phyloP scores from a whole-genome alignment of 2,797 vertebrate genomes.

The Syngnathus rostellatus region DNA sequence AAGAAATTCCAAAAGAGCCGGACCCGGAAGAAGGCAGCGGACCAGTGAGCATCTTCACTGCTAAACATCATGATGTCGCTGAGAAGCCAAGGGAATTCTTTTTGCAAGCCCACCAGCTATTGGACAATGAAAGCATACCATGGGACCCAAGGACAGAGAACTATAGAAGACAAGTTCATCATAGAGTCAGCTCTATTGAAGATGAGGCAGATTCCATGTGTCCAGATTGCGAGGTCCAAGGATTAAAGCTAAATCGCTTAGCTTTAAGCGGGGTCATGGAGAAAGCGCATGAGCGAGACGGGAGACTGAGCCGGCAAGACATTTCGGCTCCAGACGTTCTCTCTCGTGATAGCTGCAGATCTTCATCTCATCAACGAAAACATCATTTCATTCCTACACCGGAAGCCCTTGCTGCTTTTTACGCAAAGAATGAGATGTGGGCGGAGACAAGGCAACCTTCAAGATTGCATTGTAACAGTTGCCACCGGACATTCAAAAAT shows the following conservation, averaged over 20 bases:
- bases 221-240: conserved; percentile 42
- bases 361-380: conserved; percentile 20
- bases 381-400: conserved; percentile 12
- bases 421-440: conserved; percentile 3
- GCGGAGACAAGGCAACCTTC: conserved; percentile 9
- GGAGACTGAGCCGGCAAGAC: conserved; percentile 35
- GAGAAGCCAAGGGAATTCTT: conserved; percentile 51
- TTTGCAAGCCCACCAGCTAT: conserved; percentile 36
- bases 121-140: conserved; percentile 26
- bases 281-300: conserved; percentile 24
- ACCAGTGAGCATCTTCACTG: conserved; percentile 23
- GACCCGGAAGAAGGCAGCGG: conserved; percentile 22
- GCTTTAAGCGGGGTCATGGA: conserved; percentile 34
- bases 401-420: conserved; percentile 9
- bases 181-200: conserved; percentile 17
- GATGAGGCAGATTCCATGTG: conserved; percentile 38
- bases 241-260: conserved; percentile 28
- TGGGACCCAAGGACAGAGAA: conserved; percentile 4
- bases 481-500: conserved; percentile 38
- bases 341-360: conserved; percentile 18
- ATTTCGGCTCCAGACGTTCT: conserved; percentile 11
- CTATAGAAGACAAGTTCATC: conserved; percentile 15
- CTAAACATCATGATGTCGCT: conserved; percentile 47
- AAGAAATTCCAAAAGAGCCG: conserved; percentile 22
- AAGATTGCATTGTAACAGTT: conserved; percentile 42